Evolutionary conservation across 2,888 invertebrate species (phyloP).

Genomic region (Plutella xylostella): DNA sequence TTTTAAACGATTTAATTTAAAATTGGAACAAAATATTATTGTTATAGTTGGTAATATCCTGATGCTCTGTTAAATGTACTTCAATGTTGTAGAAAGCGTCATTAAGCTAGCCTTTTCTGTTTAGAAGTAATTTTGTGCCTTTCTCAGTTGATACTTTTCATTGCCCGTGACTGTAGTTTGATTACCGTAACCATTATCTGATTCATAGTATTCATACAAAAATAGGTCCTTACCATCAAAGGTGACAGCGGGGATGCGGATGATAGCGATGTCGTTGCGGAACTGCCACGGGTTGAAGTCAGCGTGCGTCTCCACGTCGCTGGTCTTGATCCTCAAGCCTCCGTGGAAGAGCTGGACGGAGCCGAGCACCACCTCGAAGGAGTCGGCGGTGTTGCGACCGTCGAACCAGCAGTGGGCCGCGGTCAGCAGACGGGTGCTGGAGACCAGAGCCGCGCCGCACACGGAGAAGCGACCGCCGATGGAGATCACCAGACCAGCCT

Average conservation of each 20-base stretch:
- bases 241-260: slow-evolving; percentile 29
- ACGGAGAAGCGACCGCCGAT: slow-evolving; percentile 21
- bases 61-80: too few species aligned
- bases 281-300: slow-evolving; percentile 27
- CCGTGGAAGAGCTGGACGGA: slow-evolving; percentile 32
- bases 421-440: slow-evolving; percentile 24
- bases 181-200: too few species aligned
- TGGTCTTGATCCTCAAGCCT: slow-evolving; percentile 29
- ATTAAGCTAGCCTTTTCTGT: too few species aligned
- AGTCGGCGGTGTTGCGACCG: slow-evolving; percentile 25
- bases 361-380: slow-evolving; percentile 35
- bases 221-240: too few species aligned
- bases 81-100: too few species aligned
- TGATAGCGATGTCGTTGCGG: slow-evolving; percentile 36
- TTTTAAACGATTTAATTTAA: too few species aligned
- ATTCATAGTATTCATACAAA: too few species aligned
- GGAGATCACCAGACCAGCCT: slow-evolving; percentile 29
- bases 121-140: too few species aligned
- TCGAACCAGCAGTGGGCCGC: slow-evolving; percentile 42
- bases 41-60: too few species aligned
- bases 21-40: too few species aligned
- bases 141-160: too few species aligned
- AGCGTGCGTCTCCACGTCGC: slow-evolving; percentile 27
- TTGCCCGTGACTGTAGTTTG: too few species aligned
- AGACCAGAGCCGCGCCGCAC: slow-evolving; percentile 40